Percentiles rank a stretch among this genome's conserved stretches.
These are phyloP conservation scores for Antheraea assamensis DNA, from an alignment of 2,888 invertebrate genomes.

Conservation along the genomic window DNA sequence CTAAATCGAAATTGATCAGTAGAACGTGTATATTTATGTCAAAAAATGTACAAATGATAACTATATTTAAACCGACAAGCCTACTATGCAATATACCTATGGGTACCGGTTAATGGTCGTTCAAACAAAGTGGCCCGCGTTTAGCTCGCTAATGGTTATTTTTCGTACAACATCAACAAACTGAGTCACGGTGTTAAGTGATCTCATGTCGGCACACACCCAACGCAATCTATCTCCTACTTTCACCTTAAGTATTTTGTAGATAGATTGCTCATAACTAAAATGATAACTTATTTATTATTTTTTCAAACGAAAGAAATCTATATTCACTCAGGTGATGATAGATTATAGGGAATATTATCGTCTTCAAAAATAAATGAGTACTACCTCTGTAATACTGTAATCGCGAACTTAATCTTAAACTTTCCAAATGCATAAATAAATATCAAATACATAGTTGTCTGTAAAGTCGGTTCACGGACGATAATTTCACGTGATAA, in stretches of 20 bases:
- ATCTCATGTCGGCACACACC: slow-evolving; percentile 41
- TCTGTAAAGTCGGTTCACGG: no score
- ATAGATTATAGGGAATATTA: not conserved
- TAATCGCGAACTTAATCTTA: no score
- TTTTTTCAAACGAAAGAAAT: not conserved
- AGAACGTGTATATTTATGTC: not conserved
- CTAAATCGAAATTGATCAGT: not conserved
- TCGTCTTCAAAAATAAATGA: not conserved
- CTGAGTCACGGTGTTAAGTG: slow-evolving; percentile 54
- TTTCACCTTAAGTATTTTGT: slow-evolving; percentile 17
- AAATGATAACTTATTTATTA: slow-evolving; percentile 10
- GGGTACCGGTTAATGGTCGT: slow-evolving; percentile 50
- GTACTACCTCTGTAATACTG: not conserved
- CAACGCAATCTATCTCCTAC: slow-evolving; percentile 25
- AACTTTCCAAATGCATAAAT: no score
- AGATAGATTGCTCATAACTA: slow-evolving; percentile 10
- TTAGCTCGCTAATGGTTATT: slow-evolving; percentile 54
- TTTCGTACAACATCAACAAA: slow-evolving; percentile 48
- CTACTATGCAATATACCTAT: slow-evolving; percentile 41
- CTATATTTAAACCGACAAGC: slow-evolving; percentile 22
- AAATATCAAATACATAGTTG: no score
- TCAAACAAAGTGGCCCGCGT: slow-evolving; percentile 58
- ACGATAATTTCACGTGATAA: no score
- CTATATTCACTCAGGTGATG: not conserved
- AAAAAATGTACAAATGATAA: not conserved